A percentile compares a stretch with the other conserved stretches of the same genome.
These are phyloP conservation scores for Atherix ibis DNA, from an alignment of 2,888 invertebrate species.

Conservation along the genomic window DNA sequence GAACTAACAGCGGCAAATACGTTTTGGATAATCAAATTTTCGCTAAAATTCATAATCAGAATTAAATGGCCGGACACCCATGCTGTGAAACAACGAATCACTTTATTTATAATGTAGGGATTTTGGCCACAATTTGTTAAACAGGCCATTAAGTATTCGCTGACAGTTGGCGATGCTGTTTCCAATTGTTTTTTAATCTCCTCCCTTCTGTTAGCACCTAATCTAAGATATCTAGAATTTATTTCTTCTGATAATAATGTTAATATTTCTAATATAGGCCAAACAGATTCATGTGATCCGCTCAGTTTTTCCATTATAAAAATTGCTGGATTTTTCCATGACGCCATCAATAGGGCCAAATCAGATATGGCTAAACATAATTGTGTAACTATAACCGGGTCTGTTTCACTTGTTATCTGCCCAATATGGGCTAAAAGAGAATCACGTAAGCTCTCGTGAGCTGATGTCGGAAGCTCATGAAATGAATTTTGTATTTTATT, in stretches of 20 bases:
- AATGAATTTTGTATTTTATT: constrained; percentile 86
- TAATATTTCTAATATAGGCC: constrained; percentile 80
- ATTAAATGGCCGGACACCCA: constrained; percentile 81
- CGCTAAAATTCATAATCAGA: constrained; percentile 53
- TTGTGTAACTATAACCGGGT: constrained; percentile 76
- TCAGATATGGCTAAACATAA: constrained; percentile 87
- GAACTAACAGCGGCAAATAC: constrained; percentile 53
- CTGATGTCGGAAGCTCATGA: constrained; percentile 74
- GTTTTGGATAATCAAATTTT: constrained; percentile 55
- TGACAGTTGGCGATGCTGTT: constrained; percentile 56
- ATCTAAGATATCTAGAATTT: constrained; percentile 56
- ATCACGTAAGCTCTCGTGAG: constrained; percentile 73
- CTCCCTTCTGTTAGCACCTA: constrained; percentile 82
- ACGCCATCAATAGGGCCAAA: constrained; percentile 80
- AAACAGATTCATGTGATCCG: constrained; percentile 43
- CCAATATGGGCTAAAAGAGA: constrained; percentile 79
- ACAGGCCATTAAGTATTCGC: constrained; percentile 65
- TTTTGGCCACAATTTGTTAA: constrained; percentile 48
- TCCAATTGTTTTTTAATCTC: constrained; percentile 70
- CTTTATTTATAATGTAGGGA: constrained; percentile 51
- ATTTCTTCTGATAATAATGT: constrained; percentile 94
- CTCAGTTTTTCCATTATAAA: constrained; percentile 71
- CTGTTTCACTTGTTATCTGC: constrained; percentile 62
- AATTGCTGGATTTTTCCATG: constrained; percentile 78
- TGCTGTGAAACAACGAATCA: constrained; percentile 74